Evolutionary conservation across 2,888 invertebrate species (phyloP).

Genomic region (Dendrolimus pini): DNA sequence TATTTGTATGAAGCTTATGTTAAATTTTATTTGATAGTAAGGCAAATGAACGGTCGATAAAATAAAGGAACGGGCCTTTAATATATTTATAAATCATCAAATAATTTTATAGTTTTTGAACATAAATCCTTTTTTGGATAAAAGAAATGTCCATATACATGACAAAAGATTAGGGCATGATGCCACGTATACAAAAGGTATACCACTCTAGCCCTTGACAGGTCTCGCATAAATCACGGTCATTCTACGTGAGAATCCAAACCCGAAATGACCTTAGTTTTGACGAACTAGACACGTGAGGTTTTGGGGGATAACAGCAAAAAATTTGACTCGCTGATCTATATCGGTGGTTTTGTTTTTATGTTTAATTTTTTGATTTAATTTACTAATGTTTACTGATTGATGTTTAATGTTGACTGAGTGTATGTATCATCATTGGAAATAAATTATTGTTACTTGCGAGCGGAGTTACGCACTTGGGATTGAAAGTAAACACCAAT

Average conservation of each 20-base stretch:
- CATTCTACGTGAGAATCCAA: conserved; percentile 34
- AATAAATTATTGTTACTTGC: too few relatives aligned
- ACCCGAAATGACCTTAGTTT: conserved; percentile 37
- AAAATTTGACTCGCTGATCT: conserved; percentile 22
- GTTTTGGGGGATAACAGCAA: conserved; percentile 15
- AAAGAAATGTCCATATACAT: conserved; percentile 23
- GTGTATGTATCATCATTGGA: too few relatives aligned
- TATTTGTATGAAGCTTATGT: too few relatives aligned
- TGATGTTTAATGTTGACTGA: too few relatives aligned
- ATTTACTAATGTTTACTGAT: not conserved
- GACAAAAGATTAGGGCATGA: conserved; percentile 28
- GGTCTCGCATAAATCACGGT: conserved; percentile 36
- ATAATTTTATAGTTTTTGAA: too few relatives aligned
- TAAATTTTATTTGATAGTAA: too few relatives aligned
- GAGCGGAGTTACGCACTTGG: too few relatives aligned
- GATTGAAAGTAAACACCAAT: too few relatives aligned
- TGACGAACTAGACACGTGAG: conserved; percentile 26
- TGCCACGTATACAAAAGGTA: conserved; percentile 23
- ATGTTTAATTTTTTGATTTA: not conserved
- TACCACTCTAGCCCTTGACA: conserved; percentile 22
- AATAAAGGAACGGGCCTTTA: too few relatives aligned
- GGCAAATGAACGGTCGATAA: too few relatives aligned
- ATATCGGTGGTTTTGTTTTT: conserved; percentile 13
- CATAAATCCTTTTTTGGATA: conserved; percentile 2
- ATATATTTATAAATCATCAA: too few relatives aligned